These are phyloP conservation scores for Scaptodrosophila latifasciaeformis DNA, from an alignment of 2,888 invertebrate species.

Conservation along the genomic window DNA sequence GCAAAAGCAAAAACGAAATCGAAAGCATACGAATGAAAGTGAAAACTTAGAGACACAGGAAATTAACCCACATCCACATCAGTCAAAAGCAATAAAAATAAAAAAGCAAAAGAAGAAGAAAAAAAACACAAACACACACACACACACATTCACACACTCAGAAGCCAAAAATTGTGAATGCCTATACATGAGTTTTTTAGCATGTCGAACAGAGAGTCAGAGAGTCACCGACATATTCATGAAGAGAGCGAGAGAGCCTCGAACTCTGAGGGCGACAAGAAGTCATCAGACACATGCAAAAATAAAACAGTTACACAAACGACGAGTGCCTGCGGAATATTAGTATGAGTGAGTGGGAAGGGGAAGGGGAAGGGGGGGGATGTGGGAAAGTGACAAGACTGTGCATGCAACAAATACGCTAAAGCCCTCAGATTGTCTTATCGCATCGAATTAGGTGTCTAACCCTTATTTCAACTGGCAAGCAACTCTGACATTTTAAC, in stretches of 20 bases:
- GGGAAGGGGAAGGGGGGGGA: not conserved
- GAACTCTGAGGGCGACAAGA: not conserved
- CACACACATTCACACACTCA: not conserved
- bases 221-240: not conserved
- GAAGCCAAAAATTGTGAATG: too few species aligned
- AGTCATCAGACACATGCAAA: not conserved
- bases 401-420: constrained; percentile 53
- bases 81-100: constrained; percentile 3
- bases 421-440: constrained; percentile 49
- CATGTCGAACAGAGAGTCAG: not conserved
- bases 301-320: constrained; percentile 1
- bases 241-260: not conserved
- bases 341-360: not conserved
- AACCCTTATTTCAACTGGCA: constrained; percentile 53
- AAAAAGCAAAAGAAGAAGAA: not conserved
- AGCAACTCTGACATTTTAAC: constrained; percentile 49
- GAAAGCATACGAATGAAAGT: too few species aligned
- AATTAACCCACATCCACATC: constrained; percentile 5
- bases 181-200: too few species aligned
- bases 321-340: too few species aligned
- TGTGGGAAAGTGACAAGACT: not conserved
- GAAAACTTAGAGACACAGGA: too few species aligned
- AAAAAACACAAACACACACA: not conserved
- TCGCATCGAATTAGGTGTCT: constrained; percentile 55
- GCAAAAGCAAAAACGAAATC: too few species aligned